Base-by-base conservation (phyloP, 1,140 invertebrate genomes). In the Conopomorpha cramerella region DNA sequence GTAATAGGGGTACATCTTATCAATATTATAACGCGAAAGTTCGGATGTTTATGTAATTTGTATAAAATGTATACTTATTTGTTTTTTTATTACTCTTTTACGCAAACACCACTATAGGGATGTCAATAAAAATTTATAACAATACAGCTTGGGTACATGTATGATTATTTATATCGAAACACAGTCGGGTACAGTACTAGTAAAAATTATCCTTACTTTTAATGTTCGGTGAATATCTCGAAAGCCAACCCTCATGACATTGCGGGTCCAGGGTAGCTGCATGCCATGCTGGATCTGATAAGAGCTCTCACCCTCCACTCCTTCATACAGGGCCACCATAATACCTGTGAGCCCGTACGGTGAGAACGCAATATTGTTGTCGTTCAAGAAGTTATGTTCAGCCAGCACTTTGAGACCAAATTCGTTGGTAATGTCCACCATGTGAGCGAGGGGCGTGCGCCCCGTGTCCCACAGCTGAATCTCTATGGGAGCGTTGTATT, bases 341-440 rank as follows among this genome's bases (percentile, higher is more conserved):
- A 92, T 87, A 45, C 89, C 89, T 46, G 86, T 84, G 35, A 89
- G 60, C 0, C 89, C 89, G 18, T 90, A 89, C 2, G 90, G 89
- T 1, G 89, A 92, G 60, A 91, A 89, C 4, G 88, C 90, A n/a
- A 91, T 85, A 52, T 92, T 92, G 51, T 90, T 88, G n/a, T 83
- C 81, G 50, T 86, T 82, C 39, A 81, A 72, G 52, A 82, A 82
- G 37, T 81, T 81, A 51, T 84, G 83, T 66, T 86, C 85, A 37
- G 84, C 81, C 0, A 91, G 77, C 36, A 90, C 80, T 49, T 82
- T 84, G 33, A 89, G 71, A 36, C 87, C 88, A 15, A 91, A 80
- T 53, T 84, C 80, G 50, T 91, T 91, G 12, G 87, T 84, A n/a
- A 87, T 79, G 49, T 91, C 88, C 10, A 88, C 85, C 86, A 92